Base-by-base conservation (phyloP, 2,888 invertebrate genomes). In the Leucophenga montana region DNA sequence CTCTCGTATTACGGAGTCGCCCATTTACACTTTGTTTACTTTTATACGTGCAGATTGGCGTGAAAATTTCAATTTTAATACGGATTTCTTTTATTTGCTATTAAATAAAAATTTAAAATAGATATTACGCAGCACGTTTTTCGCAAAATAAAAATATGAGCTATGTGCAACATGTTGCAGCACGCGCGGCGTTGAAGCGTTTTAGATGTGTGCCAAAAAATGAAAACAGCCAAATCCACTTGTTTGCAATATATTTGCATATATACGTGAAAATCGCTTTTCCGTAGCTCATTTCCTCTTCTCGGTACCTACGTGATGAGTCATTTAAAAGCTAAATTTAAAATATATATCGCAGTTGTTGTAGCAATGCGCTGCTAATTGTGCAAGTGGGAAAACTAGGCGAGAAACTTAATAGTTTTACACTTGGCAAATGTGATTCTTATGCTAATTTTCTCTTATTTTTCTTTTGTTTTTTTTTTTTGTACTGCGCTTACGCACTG, bases 191-290 rank as follows among this genome's bases (percentile, higher is more conserved):
- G 11, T 39, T 39, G 8, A 8, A 39, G 71, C 73, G 5, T 5
- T 1, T 6, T 22, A 27, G 67, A 71, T 74, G 73, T 78, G 72
- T 75, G 82, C 72, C 82, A 74, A 75, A 79, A 74, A 39, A 8
- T 68, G 8, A 54, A 54, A 27, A 39, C 1, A 39, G 39, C 39
- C 4, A 39, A 61, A 61, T 39, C 71, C 56, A 70, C 59, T 57
- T 79, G 78, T 77, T 83, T 74, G 72, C 11, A 39, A 1, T 39
- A 11, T 66, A 74, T 73, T 78, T 70, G 61, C 71, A 70, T 57
- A 50, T 18, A 13, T 20, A 50, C 50, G 61, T 53, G 61, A 68
- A 68, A 56, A 68, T 11, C 44, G 44, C 18, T 61, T 33, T 53
- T 48, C 13, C 27, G 14, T 27, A 27, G 4, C 27, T 16, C 14